Conservation (phyloP, 2,113 vertebrate species). For the Hippocampus zosterae region DNA sequence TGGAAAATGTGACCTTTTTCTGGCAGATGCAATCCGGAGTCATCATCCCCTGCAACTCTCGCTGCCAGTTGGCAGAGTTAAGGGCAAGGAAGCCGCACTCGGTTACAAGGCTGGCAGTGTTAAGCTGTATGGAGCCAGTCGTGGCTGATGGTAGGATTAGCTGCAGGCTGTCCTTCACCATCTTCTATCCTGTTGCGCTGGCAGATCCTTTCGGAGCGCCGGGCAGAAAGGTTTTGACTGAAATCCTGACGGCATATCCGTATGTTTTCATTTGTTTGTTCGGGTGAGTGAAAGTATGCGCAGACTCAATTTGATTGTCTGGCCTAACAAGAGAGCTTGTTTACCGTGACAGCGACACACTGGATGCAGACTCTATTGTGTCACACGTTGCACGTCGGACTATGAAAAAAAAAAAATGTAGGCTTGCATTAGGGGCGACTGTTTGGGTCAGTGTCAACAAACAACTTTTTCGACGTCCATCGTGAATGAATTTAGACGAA, state of each 20-base stretch:
- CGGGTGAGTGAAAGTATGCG: neutral
- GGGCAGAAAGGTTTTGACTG: neutral
- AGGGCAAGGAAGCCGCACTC: conserved; percentile 17
- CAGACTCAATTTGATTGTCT: neutral
- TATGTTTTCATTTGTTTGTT: neutral
- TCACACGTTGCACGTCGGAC: conserved; percentile 5
- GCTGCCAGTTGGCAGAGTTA: conserved; percentile 18
- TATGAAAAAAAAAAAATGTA: neutral
- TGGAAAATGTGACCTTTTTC: conserved; percentile 24
- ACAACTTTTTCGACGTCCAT: neutral
- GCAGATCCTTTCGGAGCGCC: conserved; percentile 7
- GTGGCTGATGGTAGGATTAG: conserved; percentile 24
- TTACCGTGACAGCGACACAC: neutral
- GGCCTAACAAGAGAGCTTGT: conserved; percentile 1
- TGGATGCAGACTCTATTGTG: neutral
- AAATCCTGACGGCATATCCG: conserved; percentile 5
- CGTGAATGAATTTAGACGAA: neutral
- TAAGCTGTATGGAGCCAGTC: conserved; percentile 29
- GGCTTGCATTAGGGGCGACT: neutral
- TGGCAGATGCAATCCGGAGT: conserved; percentile 10
- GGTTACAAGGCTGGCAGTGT: conserved; percentile 6
- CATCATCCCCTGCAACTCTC: conserved; percentile 9
- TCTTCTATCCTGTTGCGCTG: neutral
- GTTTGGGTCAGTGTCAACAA: conserved; percentile 4
- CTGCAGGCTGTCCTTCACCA: conserved; percentile 16